A percentile compares a stretch with the other conserved stretches of the same genome.
Evolutionary conservation across 2,888 invertebrate genomes (phyloP).

Genomic region (Scaptomyza reducta): DNA sequence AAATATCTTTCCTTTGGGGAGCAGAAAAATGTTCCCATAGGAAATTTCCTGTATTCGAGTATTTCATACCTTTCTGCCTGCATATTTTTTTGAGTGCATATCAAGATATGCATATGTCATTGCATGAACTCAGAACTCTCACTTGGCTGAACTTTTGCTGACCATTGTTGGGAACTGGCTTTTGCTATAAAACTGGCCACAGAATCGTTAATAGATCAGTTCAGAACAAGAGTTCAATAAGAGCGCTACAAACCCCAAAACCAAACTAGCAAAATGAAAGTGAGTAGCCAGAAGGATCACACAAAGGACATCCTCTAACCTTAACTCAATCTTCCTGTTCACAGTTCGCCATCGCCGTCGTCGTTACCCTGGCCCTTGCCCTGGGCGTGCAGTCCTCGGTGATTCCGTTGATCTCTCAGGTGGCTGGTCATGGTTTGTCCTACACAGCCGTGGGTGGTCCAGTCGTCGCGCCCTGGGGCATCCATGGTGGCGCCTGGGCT

Average conservation of each 20-base stretch:
- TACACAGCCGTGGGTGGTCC: constrained; percentile 77
- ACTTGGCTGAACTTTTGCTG: constrained; percentile 64
- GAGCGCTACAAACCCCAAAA: constrained; percentile 55
- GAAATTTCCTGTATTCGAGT: no score
- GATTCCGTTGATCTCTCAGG: constrained; percentile 71
- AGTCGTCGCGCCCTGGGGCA: constrained; percentile 60
- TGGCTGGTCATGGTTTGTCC: constrained; percentile 74
- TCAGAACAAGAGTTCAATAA: constrained; percentile 76
- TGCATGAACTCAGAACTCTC: constrained; percentile 70
- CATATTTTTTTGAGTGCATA: not conserved
- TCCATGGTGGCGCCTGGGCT: constrained; percentile 28
- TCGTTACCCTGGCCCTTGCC: constrained; percentile 82
- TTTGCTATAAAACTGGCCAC: constrained; percentile 57
- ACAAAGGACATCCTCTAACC: not conserved
- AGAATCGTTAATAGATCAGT: constrained; percentile 65
- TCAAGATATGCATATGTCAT: constrained; percentile 19
- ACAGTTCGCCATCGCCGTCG: constrained; percentile 75
- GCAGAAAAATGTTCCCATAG: no score
- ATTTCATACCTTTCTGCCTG: not conserved
- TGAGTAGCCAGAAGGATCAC: constrained; percentile 52
- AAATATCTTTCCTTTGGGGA: no score
- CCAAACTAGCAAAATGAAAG: constrained; percentile 73
- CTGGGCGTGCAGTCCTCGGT: constrained; percentile 81
- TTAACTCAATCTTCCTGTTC: constrained; percentile 12
- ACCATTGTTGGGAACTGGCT: constrained; percentile 35